Evolutionary conservation across 2,888 invertebrate genomes (phyloP).

Genomic region (Aphrophora alni): DNA sequence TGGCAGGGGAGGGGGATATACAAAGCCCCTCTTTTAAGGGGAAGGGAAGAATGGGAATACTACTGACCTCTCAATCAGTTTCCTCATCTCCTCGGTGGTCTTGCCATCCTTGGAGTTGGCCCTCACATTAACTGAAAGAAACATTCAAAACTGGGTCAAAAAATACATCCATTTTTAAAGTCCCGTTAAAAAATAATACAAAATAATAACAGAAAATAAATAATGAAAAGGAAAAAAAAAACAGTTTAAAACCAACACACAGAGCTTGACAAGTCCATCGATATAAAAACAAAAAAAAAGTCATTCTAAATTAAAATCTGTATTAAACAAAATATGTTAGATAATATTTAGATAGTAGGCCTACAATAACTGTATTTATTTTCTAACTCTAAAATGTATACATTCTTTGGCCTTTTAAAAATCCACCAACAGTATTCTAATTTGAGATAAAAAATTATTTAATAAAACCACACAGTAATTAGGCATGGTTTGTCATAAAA

Average conservation of each 20-base stretch:
- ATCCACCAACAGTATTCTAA: no score
- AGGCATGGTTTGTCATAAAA: no score
- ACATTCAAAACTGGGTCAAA: conserved; percentile 49
- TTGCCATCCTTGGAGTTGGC: conserved; percentile 86
- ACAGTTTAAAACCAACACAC: conserved; percentile 8
- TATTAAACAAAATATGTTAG: no score
- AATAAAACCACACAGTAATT: no score
- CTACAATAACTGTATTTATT: no score
- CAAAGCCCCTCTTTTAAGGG: no score
- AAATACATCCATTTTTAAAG: conserved; percentile 51
- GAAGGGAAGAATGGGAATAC: conserved; percentile 37
- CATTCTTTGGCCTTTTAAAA: no score
- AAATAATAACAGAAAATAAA: conserved; percentile 26
- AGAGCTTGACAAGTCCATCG: not conserved
- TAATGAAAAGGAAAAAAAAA: conserved; percentile 24
- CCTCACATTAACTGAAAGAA: conserved; percentile 69
- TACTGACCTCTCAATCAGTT: conserved; percentile 96
- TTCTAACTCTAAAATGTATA: no score
- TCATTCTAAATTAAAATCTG: no score
- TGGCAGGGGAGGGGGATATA: not conserved
- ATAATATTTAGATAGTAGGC: no score
- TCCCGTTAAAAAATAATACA: conserved; percentile 1
- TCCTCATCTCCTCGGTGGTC: conserved; percentile 96
- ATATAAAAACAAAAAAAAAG: no score
- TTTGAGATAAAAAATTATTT: no score